phyloP scores from a whole-genome alignment of 2,113 vertebrate genomes.

The Sander vitreus region DNA sequence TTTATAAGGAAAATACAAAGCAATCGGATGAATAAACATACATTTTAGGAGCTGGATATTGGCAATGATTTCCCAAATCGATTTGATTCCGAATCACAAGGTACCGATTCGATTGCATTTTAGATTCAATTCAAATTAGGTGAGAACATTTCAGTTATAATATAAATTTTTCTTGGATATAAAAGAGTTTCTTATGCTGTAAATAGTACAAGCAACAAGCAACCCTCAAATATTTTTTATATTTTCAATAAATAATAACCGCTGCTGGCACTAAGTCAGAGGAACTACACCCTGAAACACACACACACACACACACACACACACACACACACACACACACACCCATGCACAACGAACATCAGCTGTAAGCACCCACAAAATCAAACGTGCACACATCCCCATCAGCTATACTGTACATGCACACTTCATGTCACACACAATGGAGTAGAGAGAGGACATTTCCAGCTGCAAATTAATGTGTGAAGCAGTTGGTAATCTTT shows the following conservation, averaged over 20 bases:
- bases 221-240: too few relatives aligned
- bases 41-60: too few relatives aligned
- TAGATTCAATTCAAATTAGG: too few relatives aligned
- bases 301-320: constrained; percentile 27
- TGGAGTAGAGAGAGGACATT: constrained; percentile 24
- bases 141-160: too few relatives aligned
- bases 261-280: constrained; percentile 48
- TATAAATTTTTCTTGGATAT: too few relatives aligned
- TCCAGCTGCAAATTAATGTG: constrained; percentile 49
- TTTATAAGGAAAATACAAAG: neutral
- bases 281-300: constrained; percentile 57
- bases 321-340: constrained; percentile 22
- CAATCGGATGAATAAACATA: neutral
- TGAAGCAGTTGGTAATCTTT: constrained; percentile 52
- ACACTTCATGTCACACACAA: constrained; percentile 10
- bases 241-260: constrained; percentile 67
- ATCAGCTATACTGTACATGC: constrained; percentile 15
- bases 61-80: too few relatives aligned
- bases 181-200: too few relatives aligned
- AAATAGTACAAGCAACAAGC: too few relatives aligned
- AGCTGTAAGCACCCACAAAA: constrained; percentile 5
- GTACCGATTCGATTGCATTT: too few relatives aligned
- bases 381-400: constrained; percentile 23
- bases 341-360: neutral
- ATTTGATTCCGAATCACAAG: too few relatives aligned